These are phyloP conservation scores for Oncorhynchus tshawytscha DNA, from an alignment of 2,113 vertebrate species.

Conservation along the genomic window DNA sequence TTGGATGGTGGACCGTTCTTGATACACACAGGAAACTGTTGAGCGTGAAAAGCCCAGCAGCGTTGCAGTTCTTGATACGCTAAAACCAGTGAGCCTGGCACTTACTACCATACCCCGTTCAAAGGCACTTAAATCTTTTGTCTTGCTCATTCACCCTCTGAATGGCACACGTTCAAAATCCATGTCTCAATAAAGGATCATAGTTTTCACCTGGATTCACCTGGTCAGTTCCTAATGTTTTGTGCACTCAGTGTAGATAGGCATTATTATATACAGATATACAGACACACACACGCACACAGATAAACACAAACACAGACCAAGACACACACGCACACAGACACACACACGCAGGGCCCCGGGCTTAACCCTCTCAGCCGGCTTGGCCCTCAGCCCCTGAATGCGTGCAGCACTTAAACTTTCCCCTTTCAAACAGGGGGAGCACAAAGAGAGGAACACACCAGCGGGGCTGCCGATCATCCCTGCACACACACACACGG, in stretches of 20 bases:
- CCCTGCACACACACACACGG: conserved; percentile 20
- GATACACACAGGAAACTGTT: too few relatives aligned
- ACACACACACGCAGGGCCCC: conserved; percentile 15
- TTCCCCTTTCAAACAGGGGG: conserved; percentile 74
- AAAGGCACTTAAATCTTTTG: too few relatives aligned
- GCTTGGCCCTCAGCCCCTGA: conserved; percentile 62
- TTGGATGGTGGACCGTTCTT: too few relatives aligned
- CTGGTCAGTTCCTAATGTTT: neutral
- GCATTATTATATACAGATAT: too few relatives aligned
- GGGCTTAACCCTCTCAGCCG: conserved; percentile 67
- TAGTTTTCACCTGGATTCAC: neutral
- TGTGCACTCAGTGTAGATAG: neutral
- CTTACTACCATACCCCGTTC: too few relatives aligned
- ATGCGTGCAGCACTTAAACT: conserved; percentile 76
- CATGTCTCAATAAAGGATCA: too few relatives aligned
- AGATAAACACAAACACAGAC: neutral
- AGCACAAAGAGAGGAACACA: conserved; percentile 73
- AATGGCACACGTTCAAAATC: too few relatives aligned
- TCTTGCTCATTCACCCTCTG: too few relatives aligned
- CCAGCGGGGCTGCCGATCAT: conserved; percentile 24
- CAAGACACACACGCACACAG: neutral
- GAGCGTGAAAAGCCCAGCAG: too few relatives aligned
- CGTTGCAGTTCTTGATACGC: too few relatives aligned
- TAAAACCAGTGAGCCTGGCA: too few relatives aligned
- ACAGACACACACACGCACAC: neutral